Base-by-base conservation (phyloP, 2,888 invertebrate genomes). In the Prosapia bicincta region DNA sequence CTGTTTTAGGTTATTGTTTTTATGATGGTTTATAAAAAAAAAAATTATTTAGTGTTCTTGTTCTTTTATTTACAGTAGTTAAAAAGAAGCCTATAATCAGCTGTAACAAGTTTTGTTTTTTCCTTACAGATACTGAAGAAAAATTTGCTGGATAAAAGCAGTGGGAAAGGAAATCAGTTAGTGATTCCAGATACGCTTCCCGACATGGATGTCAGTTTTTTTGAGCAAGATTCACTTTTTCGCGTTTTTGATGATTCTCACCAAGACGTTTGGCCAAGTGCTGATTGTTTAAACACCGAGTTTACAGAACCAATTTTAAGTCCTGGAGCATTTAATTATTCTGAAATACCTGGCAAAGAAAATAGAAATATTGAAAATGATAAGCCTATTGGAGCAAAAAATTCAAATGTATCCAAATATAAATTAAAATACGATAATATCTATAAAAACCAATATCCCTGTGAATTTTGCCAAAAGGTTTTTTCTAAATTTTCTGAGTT, bases 191-290 rank as follows among this genome's bases (percentile, higher is more conserved):
- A 65, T n/a, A 72, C 66, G 66, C 30, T 72, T 24, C 66, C 72
- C 10, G 72, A 72, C 10, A 66, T 72, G 65, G 72, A 72, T 30
- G 72, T 28, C 72, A 72, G 66, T 65, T 26, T 72, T 25, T 72
- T 72, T 30, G 72, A 72, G 24, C 65, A 30, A 66, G 72, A 72
- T 30, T 72, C 72, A 1, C 32, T 72, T 10, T 72, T 72, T 28
- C 66, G 66, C 7, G 30, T 28, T 23, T 66, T 72, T 15, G 72
- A 72, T 20, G 72, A 72, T 10, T 28, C 66, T 0, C 66, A 23
- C 10, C 70, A 70, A 24, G 70, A 43, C 24, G 26, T 43, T 69
- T 54, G n/a, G 54, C 54, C n/a, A 9, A 38, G 69, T 25, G 6
- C 20, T 13, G 71, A 71, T 26, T 54, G 25, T 72, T 66, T 72